Evolutionary conservation across 2,888 invertebrate genomes (phyloP).

Genomic region (Abrostola triplasia): DNA sequence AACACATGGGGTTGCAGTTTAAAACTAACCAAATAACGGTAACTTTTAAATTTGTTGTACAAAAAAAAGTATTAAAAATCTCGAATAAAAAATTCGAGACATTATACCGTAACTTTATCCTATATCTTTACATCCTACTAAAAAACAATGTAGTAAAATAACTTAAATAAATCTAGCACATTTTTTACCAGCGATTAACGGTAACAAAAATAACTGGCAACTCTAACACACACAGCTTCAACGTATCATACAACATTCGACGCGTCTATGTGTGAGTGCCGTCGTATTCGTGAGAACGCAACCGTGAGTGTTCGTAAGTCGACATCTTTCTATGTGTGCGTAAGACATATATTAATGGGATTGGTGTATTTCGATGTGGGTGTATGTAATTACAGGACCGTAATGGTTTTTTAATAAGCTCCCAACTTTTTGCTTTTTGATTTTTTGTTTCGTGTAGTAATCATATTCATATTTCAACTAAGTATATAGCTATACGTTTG

Average conservation of each 20-base stretch:
- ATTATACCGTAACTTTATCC: not conserved
- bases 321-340: conserved; percentile 65
- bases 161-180: conserved; percentile 14
- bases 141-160: not conserved
- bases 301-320: conserved; percentile 48
- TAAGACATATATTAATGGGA: conserved; percentile 83
- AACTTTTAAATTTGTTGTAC: not conserved
- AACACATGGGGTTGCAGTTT: too few species aligned
- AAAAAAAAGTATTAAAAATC: not conserved
- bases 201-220: conserved; percentile 66
- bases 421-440: conserved; percentile 66
- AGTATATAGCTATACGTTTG: conserved; percentile 19
- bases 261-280: conserved; percentile 64
- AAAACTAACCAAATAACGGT: too few species aligned
- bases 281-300: conserved; percentile 63
- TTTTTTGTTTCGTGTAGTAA: conserved; percentile 47
- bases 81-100: not conserved
- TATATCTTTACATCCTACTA: not conserved
- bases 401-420: conserved; percentile 87
- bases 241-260: conserved; percentile 46
- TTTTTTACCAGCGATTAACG: conserved; percentile 43
- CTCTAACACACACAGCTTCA: conserved; percentile 62
- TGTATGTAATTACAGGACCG: conserved; percentile 83
- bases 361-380: conserved; percentile 79
- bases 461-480: conserved; percentile 61